Evolutionary conservation across 1,140 invertebrate species (phyloP).

Genomic region (Ditylenchus dipsaci): DNA sequence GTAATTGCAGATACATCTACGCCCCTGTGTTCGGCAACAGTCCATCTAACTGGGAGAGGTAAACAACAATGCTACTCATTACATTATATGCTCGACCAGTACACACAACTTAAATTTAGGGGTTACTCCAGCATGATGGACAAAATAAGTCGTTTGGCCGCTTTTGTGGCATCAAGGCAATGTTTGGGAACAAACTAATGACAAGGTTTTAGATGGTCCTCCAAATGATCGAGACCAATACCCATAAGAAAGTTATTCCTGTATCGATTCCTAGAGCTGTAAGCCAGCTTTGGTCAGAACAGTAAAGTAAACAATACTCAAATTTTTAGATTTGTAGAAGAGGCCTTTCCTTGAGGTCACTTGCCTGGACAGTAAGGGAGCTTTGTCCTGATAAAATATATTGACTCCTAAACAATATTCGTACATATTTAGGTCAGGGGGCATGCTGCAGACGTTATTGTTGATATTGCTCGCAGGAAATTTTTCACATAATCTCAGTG

Average conservation of each 20-base stretch:
- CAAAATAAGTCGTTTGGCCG: not conserved
- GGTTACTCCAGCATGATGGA: conserved; percentile 10
- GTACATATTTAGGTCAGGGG: not conserved
- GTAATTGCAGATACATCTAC: conserved; percentile 5
- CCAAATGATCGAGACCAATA: conserved; percentile 12
- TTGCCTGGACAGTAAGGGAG: conserved; percentile 1
- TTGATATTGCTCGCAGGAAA: not conserved
- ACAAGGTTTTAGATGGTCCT: not conserved
- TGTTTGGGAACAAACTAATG: no score
- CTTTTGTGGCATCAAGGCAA: no score
- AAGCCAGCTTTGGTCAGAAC: not conserved
- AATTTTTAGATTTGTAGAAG: not conserved
- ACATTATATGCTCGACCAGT: no score
- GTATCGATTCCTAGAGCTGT: not conserved
- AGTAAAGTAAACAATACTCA: not conserved
- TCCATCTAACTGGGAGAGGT: conserved; percentile 1
- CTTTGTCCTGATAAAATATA: no score
- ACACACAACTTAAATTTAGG: no score
- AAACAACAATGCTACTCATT: no score
- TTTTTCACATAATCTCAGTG: not conserved
- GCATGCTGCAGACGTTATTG: conserved; percentile 2
- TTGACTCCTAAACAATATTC: no score
- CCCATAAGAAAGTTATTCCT: conserved; percentile 14
- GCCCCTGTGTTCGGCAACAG: conserved; percentile 4
- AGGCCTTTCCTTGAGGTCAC: conserved; percentile 1